These are phyloP conservation scores for Anorthoa munda DNA, from an alignment of 2,888 invertebrate genomes.

Conservation along the genomic window DNA sequence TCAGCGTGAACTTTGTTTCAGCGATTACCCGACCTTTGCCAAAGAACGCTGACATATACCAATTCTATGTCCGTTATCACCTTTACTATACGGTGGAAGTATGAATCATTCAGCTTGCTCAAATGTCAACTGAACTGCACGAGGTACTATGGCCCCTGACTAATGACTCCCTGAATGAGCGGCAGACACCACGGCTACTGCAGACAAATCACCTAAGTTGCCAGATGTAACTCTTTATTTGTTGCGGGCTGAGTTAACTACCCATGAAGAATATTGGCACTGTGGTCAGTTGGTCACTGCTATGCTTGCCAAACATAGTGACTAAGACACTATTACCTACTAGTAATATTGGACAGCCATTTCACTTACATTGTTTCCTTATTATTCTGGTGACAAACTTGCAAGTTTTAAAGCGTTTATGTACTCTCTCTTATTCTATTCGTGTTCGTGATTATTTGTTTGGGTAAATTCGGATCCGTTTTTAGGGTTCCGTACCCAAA, in stretches of 20 bases:
- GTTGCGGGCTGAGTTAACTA: conserved; percentile 20
- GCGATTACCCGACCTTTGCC: background rate
- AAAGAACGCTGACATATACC: conserved; percentile 6
- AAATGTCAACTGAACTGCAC: conserved; percentile 7
- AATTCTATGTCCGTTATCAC: background rate
- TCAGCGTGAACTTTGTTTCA: background rate
- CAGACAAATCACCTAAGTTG: conserved; percentile 22
- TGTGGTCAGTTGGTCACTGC: background rate
- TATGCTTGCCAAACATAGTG: conserved; percentile 43
- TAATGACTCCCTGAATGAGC: background rate
- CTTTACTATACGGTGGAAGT: background rate
- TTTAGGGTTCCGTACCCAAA: too few relatives aligned
- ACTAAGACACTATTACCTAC: conserved; percentile 32
- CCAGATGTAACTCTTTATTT: conserved; percentile 21
- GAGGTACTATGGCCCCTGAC: background rate
- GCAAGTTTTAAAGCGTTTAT: background rate
- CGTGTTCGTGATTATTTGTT: too few relatives aligned
- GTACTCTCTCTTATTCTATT: too few relatives aligned
- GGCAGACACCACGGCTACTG: background rate
- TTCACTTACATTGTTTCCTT: conserved; percentile 35
- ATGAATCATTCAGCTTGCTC: background rate
- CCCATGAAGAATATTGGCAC: conserved; percentile 49
- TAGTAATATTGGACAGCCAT: conserved; percentile 27
- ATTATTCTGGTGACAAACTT: conserved; percentile 19
- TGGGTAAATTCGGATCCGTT: too few relatives aligned